Conservation (phyloP, 2,797 vertebrate genomes). For the Chlorospingus flavigularis region DNA sequence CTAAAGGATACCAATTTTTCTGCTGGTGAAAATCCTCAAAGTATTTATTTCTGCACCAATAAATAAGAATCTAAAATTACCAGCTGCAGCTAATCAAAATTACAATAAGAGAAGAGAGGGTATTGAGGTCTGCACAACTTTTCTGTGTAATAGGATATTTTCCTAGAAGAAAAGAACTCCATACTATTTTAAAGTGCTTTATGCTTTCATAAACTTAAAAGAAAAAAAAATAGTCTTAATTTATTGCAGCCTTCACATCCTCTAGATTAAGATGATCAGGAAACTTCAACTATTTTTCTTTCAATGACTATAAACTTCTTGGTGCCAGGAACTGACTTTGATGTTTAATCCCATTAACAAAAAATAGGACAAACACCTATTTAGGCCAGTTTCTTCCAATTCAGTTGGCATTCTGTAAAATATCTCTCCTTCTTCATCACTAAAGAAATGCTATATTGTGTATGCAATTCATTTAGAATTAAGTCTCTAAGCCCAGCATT, state of each 20-base stretch:
- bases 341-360: slow-evolving; percentile 56
- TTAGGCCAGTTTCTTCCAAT: slow-evolving; percentile 34
- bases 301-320: slow-evolving; percentile 10
- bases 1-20: neutral
- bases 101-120: neutral
- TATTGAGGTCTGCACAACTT: neutral
- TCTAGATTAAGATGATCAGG: neutral
- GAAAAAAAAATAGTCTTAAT: neutral
- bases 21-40: neutral
- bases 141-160: slow-evolving; percentile 21
- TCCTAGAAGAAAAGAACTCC: slow-evolving; percentile 2
- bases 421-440: neutral
- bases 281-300: slow-evolving; percentile 21
- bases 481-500: neutral
- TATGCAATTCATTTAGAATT: slow-evolving; percentile 10
- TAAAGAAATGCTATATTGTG: neutral
- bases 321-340: slow-evolving; percentile 33
- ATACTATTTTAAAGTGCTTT: neutral
- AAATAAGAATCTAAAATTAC: slow-evolving; percentile 28
- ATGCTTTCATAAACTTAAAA: slow-evolving; percentile 13
- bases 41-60: neutral
- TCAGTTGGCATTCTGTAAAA: neutral
- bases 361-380: slow-evolving; percentile 50
- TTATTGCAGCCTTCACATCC: slow-evolving; percentile 5
- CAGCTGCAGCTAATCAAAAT: slow-evolving; percentile 22